phyloP scores from a whole-genome alignment of 2,113 vertebrate species.

The Steatornis caripensis region DNA sequence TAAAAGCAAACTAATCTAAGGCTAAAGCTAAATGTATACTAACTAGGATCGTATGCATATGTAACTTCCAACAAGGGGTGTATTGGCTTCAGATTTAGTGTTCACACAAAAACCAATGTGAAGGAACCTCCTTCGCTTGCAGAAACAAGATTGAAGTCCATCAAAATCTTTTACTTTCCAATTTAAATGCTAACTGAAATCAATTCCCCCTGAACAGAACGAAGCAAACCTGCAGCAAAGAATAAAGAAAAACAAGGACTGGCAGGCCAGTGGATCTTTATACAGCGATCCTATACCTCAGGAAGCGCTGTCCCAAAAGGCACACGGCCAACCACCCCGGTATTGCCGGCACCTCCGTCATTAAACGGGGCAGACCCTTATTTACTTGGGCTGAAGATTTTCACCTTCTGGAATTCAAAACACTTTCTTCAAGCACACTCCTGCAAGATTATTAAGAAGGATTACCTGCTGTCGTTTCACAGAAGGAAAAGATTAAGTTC shows the following conservation, averaged over 20 bases:
- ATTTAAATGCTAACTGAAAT: not conserved
- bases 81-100: not conserved
- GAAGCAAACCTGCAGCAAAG: not conserved
- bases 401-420: not conserved
- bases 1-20: not conserved
- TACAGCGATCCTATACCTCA: fast-evolving
- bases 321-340: fast-evolving
- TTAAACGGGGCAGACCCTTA: fast-evolving
- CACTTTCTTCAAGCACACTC: not conserved
- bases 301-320: not conserved
- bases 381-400: not conserved
- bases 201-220: not conserved
- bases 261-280: not conserved
- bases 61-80: not conserved
- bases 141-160: not conserved
- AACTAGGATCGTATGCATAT: not conserved
- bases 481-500: not conserved
- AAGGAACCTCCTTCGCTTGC: not conserved
- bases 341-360: fast-evolving
- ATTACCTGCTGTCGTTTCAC: not conserved
- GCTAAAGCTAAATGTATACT: not conserved
- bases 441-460: not conserved
- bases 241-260: not conserved
- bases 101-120: fast-evolving
- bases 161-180: not conserved